Base-by-base conservation (phyloP, 2,113 vertebrate species). In the Thymallus thymallus region DNA sequence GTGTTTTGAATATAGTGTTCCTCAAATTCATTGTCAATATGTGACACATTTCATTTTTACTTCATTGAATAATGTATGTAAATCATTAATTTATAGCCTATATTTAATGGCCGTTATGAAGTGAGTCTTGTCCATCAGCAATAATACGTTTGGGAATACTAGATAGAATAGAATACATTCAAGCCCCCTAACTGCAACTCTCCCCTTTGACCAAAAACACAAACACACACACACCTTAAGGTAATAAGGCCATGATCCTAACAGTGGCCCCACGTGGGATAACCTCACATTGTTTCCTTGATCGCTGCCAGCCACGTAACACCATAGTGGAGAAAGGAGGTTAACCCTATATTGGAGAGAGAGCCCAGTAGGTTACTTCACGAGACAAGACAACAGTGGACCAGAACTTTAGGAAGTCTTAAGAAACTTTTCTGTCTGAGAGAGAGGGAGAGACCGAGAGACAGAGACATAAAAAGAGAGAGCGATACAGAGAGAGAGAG, bases 261-360 rank as follows among this genome's bases (percentile, higher is more conserved):
- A 77, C 74, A 70, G 61, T 68, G 80, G 78, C 76, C 83, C 70
- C 3, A 14, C 68, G n/a, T 45, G 46, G 74, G 16, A 18, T 83
- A 80, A 88, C 80, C 82, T 82, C 60, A 71, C 2, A 26, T 71
- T 0, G 51, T 84, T 87, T 87, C 79, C 71, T 69, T 68, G 76
- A 55, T 30, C 60, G 26, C 69, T 72, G 22, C 70, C 55, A 29
- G 30, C 65, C 60, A 18, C 4, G 75, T 75, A 22, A 60, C 35
- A 88, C 87, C 86, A 88, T 76, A 84, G 81, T 78, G 75, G 85
- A 74, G 69, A 85, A 91, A 94, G 89, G 88, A 91, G 88, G 89
- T 90, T 93, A 93, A 94, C 92, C 90, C 88, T 90, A 92, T 91
- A 91, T 93, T 94, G 93, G 84, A 84, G 68, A 35, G 64, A 41